Evolutionary conservation across 1,140 invertebrate species (phyloP), one percentile per base, ranked within the genome.

Genomic region (Trichonephila clavata): DNA sequence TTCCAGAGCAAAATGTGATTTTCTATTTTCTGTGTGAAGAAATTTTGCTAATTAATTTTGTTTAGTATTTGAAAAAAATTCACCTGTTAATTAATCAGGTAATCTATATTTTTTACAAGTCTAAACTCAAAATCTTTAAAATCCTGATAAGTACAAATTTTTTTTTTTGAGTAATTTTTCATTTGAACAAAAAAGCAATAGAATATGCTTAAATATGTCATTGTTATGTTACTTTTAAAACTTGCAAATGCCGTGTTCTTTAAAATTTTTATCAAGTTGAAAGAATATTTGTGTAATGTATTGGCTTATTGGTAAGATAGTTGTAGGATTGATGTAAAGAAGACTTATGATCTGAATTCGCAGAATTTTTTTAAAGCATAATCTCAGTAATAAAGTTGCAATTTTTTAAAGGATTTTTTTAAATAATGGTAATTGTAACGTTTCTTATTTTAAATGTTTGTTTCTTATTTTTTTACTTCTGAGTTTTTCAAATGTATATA

Each of bases 1-100:
- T 77, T 39, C 27, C 71, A 77, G 71, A 20, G n/a, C n/a, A 32
- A 27, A 77, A 32, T 68, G 65, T 77, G 32, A 77, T 77, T 77
- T 77, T 32, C 27, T 77, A 77, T 77, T 77, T 24, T 18, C 71
- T 77, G 32, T 77, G 27, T 77, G 18, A 39, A 71, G 14, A 5
- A 77, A 77, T 32, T 32, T 77, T 77, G 18, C 13, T 18, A 18
- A 32, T 71, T 77, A 32, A 77, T 77, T 77, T 32, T 77, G 32
- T 77, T 16, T 77, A 39, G 13, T 39, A 39, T 39, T 32, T 39
- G 18, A 20, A 77, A 39, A 77, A 50, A 50, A 50, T 13, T 50
- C 10, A 50, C 50, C 6, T 39, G 65, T 77, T 32, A 77, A 27
- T 77, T 18, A 18, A 77, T 77, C 7, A 32, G 14, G 18, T 32